Evolutionary conservation across 2,797 vertebrate species (phyloP).

Genomic region (Enteromius thamalakanensis): DNA sequence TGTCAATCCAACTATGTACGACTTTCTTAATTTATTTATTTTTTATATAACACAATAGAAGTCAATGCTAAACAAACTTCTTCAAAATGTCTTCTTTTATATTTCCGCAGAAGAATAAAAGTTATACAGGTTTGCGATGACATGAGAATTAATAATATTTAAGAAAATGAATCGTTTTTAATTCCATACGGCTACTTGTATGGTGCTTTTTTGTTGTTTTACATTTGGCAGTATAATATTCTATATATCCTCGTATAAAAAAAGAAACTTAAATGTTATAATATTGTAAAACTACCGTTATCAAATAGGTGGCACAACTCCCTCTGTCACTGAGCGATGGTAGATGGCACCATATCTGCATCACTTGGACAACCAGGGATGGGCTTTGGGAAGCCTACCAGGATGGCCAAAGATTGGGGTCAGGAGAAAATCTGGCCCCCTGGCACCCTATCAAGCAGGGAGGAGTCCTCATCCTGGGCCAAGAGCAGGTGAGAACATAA

Average conservation of each 20-base stretch:
- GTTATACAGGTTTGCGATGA: not conserved
- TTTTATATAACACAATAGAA: not conserved
- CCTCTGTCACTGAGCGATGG: conserved; percentile 92
- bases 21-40: not conserved
- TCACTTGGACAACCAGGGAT: conserved; percentile 96
- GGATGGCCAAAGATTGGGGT: conserved; percentile 89
- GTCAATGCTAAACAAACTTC: not conserved
- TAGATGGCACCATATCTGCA: conserved; percentile 95
- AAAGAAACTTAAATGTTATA: not conserved
- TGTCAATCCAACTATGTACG: not conserved
- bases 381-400: conserved; percentile 97
- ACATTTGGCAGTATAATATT: not conserved
- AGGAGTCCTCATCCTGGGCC: conserved; percentile 93
- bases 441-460: conserved; percentile 99
- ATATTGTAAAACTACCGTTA: not conserved
- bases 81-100: not conserved
- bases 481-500: conserved; percentile 87
- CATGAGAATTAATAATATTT: not conserved
- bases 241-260: not conserved
- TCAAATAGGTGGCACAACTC: conserved; percentile 87
- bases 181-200: not conserved
- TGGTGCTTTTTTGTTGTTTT: not conserved
- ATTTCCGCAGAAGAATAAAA: not conserved
- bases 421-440: conserved; percentile 93
- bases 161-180: not conserved